Evolutionary conservation across 1,140 invertebrate genomes (phyloP), one percentile per base, ranked within the genome.

Genomic region (Zaprionus taronus): DNA sequence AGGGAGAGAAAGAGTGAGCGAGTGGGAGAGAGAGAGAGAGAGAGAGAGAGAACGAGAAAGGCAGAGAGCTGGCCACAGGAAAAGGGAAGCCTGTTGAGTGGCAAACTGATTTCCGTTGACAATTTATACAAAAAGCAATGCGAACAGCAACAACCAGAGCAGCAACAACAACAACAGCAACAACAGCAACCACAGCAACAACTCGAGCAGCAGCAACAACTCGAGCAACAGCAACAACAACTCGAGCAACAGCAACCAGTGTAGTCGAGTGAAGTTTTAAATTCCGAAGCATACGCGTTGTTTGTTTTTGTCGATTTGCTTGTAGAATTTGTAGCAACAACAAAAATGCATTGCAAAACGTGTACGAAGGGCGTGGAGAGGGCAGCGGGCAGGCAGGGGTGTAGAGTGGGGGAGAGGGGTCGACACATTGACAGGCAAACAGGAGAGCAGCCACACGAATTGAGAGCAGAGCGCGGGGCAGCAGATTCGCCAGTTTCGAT

Each of bases 41-140:
- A 49, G 47, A 49, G 7, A 49, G 7, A 5, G 31, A 9, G 31
- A 34, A 11, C 3, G 9, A 34, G 31, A 34, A 34, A 11, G 38
- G 38, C 14, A 41, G 38, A 15, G 38, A 41, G 17, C 38, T 63
- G 63, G 49, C 66, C 75, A 84, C 86, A 91, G 86, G 83, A 90
- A 90, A 90, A 91, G 85, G 86, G 86, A 90, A 90, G 86, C 85
- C 85, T 91, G 82, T 90, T 85, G 86, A 91, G 85, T 90, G 71
- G 85, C 77, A 66, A 82, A 82, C 80, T 78, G 89, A 91, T 91
- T 90, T 90, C 86, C 85, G 86, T 79, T 86, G 84, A 81, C 85
- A 89, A 84, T 84, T 84, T 81, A 81, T 80, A 72, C 77, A 69
- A 70, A 60, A 80, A 70, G 36, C 60, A 63, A 60, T 49, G 64